These are phyloP conservation scores for Dinothrombium tinctorium DNA, from an alignment of 1,140 invertebrate species.

Conservation along the genomic window DNA sequence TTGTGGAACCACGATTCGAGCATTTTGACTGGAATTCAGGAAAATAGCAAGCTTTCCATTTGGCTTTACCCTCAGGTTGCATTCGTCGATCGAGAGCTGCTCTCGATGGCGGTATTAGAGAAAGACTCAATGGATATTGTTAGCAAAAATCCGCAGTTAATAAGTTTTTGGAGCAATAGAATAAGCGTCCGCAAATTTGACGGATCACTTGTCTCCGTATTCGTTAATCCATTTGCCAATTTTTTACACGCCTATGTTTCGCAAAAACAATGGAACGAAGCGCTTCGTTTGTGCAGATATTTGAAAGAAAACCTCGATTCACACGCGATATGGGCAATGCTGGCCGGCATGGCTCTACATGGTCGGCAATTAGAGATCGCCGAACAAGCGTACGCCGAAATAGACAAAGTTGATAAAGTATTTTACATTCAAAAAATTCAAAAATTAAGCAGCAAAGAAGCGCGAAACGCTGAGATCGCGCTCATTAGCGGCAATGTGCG, in stretches of 20 bases:
- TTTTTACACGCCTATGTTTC: conserved; percentile 36
- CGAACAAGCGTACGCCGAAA: conserved; percentile 77
- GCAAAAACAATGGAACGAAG: conserved; percentile 42
- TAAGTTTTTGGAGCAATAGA: conserved; percentile 50
- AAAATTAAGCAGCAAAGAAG: conserved; percentile 29
- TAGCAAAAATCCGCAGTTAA: conserved; percentile 39
- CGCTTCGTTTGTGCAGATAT: conserved; percentile 45
- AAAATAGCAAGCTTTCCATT: conserved; percentile 44
- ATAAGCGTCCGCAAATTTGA: conserved; percentile 44
- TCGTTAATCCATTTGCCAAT: conserved; percentile 38
- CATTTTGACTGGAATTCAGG: conserved; percentile 56
- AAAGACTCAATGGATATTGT: conserved; percentile 32
- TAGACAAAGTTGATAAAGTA: conserved; percentile 68
- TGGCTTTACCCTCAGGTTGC: conserved; percentile 58
- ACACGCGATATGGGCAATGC: conserved; percentile 60
- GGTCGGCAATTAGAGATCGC: conserved; percentile 52
- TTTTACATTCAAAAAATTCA: conserved; percentile 63
- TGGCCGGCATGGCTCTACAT: conserved; percentile 60
- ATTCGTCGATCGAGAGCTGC: conserved; percentile 44
- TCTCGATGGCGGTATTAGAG: conserved; percentile 34
- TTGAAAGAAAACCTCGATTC: conserved; percentile 42
- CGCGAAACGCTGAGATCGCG: conserved; percentile 51
- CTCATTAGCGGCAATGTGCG: conserved; percentile 46
- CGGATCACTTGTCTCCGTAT: conserved; percentile 34
- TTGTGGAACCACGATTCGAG: conserved; percentile 58